Percentiles rank a stretch among this genome's conserved stretches.
These are phyloP conservation scores for Conus betulinus DNA, from an alignment of 1,140 invertebrate genomes.

Conservation along the genomic window DNA sequence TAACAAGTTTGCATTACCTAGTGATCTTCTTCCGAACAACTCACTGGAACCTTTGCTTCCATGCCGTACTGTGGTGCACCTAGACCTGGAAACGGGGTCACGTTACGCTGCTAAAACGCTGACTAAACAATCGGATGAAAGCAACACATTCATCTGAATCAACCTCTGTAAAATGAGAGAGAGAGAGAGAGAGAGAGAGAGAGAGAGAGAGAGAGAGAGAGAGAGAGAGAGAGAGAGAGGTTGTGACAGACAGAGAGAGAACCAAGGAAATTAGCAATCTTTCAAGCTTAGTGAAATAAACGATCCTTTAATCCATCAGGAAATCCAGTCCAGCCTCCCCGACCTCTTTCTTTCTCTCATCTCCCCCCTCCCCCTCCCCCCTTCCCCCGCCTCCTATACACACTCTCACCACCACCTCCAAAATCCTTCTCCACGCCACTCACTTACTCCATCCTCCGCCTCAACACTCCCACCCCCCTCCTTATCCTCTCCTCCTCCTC, in stretches of 20 bases:
- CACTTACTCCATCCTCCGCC: not conserved
- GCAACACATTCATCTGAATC: not conserved
- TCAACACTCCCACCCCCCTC: not conserved
- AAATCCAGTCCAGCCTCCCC: not conserved
- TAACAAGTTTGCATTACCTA: too few relatives aligned
- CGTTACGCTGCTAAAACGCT: not conserved
- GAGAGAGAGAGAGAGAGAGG: not conserved
- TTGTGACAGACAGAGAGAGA: not conserved
- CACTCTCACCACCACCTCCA: not conserved
- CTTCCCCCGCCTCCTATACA: not conserved
- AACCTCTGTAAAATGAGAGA: too few relatives aligned
- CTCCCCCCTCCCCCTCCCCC: not conserved
- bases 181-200: not conserved
- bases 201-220: not conserved
- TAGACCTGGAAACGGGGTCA: too few relatives aligned
- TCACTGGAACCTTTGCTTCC: too few relatives aligned
- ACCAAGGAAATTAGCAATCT: conserved; percentile 15
- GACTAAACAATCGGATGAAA: not conserved
- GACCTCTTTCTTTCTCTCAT: not conserved
- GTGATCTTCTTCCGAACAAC: too few relatives aligned
- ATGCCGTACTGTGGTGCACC: too few relatives aligned
- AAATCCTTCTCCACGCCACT: not conserved
- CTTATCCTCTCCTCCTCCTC: not conserved
- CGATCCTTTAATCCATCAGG: conserved; percentile 11
- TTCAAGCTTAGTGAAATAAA: conserved; percentile 24